These are phyloP conservation scores for Gymnorhina tibicen DNA, from an alignment of 2,113 vertebrate genomes.

Conservation along the genomic window DNA sequence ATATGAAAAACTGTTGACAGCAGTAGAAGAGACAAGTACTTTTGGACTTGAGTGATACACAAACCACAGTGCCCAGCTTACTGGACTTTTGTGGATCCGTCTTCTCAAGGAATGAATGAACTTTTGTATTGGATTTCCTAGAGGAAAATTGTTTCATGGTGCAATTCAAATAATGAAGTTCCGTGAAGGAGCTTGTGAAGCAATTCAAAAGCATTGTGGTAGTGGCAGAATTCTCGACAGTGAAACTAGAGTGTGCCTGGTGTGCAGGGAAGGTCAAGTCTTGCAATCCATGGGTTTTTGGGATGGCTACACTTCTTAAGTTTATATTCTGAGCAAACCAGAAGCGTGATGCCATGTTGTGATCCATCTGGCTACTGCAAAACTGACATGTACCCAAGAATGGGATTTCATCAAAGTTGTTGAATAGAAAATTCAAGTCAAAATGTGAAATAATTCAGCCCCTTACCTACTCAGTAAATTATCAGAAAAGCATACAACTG, in stretches of 20 bases:
- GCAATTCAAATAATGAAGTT: slow-evolving; percentile 21
- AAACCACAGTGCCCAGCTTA: slow-evolving; percentile 42
- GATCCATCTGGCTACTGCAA: slow-evolving; percentile 29
- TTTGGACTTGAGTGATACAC: slow-evolving; percentile 90
- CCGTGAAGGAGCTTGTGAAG: neutral
- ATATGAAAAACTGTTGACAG: slow-evolving; percentile 96
- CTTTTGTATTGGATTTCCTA: slow-evolving; percentile 1
- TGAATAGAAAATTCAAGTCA: slow-evolving; percentile 18
- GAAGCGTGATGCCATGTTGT: neutral
- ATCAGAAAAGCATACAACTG: neutral
- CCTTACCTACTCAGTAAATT: slow-evolving; percentile 45
- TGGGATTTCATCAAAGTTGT: neutral
- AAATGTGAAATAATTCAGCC: slow-evolving; percentile 50
- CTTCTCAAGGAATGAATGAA: slow-evolving; percentile 36
- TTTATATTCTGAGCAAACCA: slow-evolving; percentile 37
- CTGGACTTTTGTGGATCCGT: slow-evolving; percentile 47
- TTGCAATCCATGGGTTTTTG: slow-evolving; percentile 45
- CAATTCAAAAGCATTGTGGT: neutral
- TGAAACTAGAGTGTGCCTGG: slow-evolving; percentile 47
- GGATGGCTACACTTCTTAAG: slow-evolving; percentile 16
- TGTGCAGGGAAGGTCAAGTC: slow-evolving; percentile 48
- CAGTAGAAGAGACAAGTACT: slow-evolving; percentile 97
- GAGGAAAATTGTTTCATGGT: neutral
- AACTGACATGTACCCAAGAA: slow-evolving; percentile 12
- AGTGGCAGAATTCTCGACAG: slow-evolving; percentile 23